Evolutionary conservation across 2,797 vertebrate genomes (phyloP).

Genomic region (Dendrocincla tyrannina): DNA sequence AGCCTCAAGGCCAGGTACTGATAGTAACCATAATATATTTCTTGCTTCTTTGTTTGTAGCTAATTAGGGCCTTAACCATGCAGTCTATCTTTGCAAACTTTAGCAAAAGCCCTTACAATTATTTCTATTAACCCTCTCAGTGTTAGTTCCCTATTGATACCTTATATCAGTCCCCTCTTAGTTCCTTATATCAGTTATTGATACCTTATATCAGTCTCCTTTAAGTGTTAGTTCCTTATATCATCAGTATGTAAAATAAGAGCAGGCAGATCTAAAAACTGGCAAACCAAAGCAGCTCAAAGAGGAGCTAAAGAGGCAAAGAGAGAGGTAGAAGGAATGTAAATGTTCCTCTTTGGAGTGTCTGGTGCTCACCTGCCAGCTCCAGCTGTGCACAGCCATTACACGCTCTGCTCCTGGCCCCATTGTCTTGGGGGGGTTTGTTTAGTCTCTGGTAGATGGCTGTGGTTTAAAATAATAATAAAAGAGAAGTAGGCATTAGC

Average conservation of each 20-base stretch:
- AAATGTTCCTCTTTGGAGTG: background rate
- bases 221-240: too few relatives aligned
- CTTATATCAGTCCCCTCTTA: too few relatives aligned
- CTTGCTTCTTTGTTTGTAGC: too few relatives aligned
- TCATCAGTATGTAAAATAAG: background rate
- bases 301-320: fast-evolving
- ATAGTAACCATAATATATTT: too few relatives aligned
- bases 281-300: background rate
- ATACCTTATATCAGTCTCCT: too few relatives aligned
- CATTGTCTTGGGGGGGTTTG: background rate
- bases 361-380: constrained; percentile 2
- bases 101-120: too few relatives aligned
- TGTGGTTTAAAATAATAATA: background rate
- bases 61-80: too few relatives aligned
- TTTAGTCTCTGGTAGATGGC: constrained; percentile 6
- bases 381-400: constrained; percentile 4
- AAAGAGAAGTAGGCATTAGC: background rate
- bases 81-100: too few relatives aligned
- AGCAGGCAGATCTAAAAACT: background rate
- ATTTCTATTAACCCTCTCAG: too few relatives aligned
- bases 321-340: background rate
- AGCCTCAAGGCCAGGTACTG: too few relatives aligned
- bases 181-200: too few relatives aligned
- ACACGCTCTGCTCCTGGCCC: background rate
- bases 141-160: too few relatives aligned